These are phyloP conservation scores for Uloborus plumipes DNA, from an alignment of 2,888 invertebrate genomes.

Conservation along the genomic window DNA sequence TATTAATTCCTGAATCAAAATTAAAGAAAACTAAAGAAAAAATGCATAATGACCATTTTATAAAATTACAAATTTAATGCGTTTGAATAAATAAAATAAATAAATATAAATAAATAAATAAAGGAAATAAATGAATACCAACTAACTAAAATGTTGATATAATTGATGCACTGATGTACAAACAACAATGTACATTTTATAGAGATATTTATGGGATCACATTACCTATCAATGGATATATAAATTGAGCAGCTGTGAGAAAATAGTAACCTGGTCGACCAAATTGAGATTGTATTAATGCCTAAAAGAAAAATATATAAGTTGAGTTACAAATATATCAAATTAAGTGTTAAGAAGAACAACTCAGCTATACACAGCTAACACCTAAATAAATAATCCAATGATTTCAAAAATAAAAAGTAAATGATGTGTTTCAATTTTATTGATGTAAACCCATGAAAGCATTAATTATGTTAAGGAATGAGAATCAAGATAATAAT, in stretches of 20 bases:
- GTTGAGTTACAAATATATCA: not conserved
- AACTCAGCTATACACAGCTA: too few relatives aligned
- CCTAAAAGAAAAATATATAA: conserved; percentile 67
- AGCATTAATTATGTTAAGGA: not conserved
- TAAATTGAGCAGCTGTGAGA: conserved; percentile 82
- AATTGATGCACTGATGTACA: not conserved
- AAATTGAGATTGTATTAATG: conserved; percentile 84
- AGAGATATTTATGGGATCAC: not conserved
- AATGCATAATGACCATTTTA: too few relatives aligned
- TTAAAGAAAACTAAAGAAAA: too few relatives aligned
- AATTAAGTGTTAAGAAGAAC: too few relatives aligned
- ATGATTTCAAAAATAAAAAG: conserved; percentile 25
- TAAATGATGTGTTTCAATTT: not conserved
- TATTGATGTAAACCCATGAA: not conserved
- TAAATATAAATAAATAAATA: too few relatives aligned
- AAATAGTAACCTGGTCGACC: conserved; percentile 84
- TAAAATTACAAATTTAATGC: too few relatives aligned
- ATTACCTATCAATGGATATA: conserved; percentile 86
- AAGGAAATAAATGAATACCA: too few relatives aligned
- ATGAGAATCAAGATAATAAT: too few relatives aligned
- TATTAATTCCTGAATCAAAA: too few relatives aligned
- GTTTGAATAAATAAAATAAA: too few relatives aligned
- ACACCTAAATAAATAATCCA: too few relatives aligned
- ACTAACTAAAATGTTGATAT: too few relatives aligned
- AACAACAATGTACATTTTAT: not conserved